These are phyloP conservation scores for Hippopotamyrus pictus DNA, from an alignment of 2,797 vertebrate genomes.

Conservation along the genomic window DNA sequence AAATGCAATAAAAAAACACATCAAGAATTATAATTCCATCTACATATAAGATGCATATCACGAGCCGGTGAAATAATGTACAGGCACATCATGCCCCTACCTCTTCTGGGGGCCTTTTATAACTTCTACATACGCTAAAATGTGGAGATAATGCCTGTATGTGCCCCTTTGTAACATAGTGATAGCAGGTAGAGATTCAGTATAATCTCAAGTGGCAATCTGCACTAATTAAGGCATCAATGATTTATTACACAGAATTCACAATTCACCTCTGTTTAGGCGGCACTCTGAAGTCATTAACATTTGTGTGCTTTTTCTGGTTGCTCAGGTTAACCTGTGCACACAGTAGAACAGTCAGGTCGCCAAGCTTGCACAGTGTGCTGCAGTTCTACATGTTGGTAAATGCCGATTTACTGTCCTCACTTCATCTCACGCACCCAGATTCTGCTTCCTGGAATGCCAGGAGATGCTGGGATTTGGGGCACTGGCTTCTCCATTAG, in stretches of 20 bases:
- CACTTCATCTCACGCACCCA: not conserved
- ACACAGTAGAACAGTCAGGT: not conserved
- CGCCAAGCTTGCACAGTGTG: not conserved
- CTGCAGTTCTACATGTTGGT: not conserved
- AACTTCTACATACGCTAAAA: not conserved
- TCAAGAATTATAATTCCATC: not conserved
- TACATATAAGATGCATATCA: not conserved
- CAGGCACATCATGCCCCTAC: not conserved
- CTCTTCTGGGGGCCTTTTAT: not conserved
- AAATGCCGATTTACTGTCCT: not conserved
- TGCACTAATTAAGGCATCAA: not conserved
- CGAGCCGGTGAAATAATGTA: not conserved
- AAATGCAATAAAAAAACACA: not conserved
- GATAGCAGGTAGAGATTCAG: not conserved
- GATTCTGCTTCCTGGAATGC: not conserved
- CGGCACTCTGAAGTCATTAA: not conserved
- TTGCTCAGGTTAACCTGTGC: not conserved
- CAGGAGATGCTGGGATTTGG: not conserved
- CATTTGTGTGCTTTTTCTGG: not conserved
- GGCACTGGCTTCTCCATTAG: not conserved
- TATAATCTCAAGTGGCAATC: slow-evolving; percentile 1
- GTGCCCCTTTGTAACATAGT: not conserved
- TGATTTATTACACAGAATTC: slow-evolving; percentile 4
- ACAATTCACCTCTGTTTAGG: not conserved
- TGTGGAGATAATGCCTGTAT: not conserved